Evolutionary conservation across 2,797 vertebrate genomes (phyloP), one percentile per base, ranked within the genome.

Genomic region (Myotis findleyi): DNA sequence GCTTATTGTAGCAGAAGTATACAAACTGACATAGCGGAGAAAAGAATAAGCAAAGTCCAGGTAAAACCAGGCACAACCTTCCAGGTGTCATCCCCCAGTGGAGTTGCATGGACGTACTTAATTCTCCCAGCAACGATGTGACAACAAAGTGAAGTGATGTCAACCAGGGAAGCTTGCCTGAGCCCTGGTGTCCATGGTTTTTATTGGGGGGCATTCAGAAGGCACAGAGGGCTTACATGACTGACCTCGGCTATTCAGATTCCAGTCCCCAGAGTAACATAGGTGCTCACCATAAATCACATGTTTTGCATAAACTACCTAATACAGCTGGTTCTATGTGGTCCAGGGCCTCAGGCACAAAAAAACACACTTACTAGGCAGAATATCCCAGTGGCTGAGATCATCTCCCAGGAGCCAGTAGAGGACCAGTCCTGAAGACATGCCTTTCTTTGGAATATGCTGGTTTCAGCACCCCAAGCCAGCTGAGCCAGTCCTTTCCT

Each of bases 231-330:
- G 13, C 38, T n/a, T 84, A 44, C 27, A 21, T 76, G 57, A 73
- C 80, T 80, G 51, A 64, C 44, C 72, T 84, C 57, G 80, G 41
- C 27, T 88, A 68, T 49, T 80, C 21, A 75, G 73, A 93, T 25
- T 77, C 68, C 33, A 68, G n/a, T 71, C n/a, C 16, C 73, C 53
- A 91, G 41, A 89, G 64, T 41, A 91, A 92, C 66, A 36, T 69
- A 80, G 53, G 18, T 44, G 21, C 51, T 89, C 33, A 53, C 59
- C 38, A 83, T 66, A 94, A 81, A 79, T 82, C 55, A 62, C 7
- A 89, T 25, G 81, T 77, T 66, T 73, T 87, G 53, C 16, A 86
- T 82, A 89, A 95, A 95, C 6, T 80, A 75, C 16, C 55, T 79
- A 41, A 92, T 75, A 49, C 53, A 62, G 51, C 38, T 79, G 62